Base-by-base conservation (phyloP, 2,888 invertebrate genomes). In the Cryptus armator region DNA sequence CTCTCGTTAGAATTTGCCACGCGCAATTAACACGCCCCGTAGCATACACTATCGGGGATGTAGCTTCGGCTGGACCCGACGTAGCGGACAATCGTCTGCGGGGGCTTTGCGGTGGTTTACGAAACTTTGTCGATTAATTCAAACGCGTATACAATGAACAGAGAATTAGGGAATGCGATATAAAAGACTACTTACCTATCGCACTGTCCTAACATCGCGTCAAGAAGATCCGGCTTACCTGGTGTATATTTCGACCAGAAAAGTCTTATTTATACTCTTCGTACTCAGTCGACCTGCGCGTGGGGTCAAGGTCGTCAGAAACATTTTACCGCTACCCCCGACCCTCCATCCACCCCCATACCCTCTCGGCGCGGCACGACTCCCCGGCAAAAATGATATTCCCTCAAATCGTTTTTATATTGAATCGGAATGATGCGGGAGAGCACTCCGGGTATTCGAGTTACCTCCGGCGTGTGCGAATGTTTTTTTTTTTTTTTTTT, bases 361-460 rank as follows among this genome's bases (percentile, higher is more conserved):
- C 19, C 29, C 37, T 29, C 68, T 32, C 51, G 51, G n/a, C 46
- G 43, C 79, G 51, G 32, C 24, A 53, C 67, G 72, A 76, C 71
- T 37, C 37, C 9, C 37, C 37, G 37, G 7, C 37, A 37, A 82
- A 85, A 82, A 76, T 66, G 72, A 85, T 80, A 83, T 83, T 83
- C 67, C 76, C 59, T 46, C 79, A 85, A 82, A 85, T 85, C 82
- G 75, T 59, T 83, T 85, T 80, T 80, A 72, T 83, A 83, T 83
- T 72, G 76, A 80, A 85, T 85, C 71, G 79, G 59, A 71, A 75
- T 46, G 75, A 48, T 78, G 68, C 64, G 46, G 3, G 16, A 70
- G 74, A 70, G 16, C 62, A 29, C 67, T 74, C 53, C 32, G 75
- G 62, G 53, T 37, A 66, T 32, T 78, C 48, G 72, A 56, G 32